Evolutionary conservation across 2,113 vertebrate genomes (phyloP).

Genomic region (Actenoides hombroni): DNA sequence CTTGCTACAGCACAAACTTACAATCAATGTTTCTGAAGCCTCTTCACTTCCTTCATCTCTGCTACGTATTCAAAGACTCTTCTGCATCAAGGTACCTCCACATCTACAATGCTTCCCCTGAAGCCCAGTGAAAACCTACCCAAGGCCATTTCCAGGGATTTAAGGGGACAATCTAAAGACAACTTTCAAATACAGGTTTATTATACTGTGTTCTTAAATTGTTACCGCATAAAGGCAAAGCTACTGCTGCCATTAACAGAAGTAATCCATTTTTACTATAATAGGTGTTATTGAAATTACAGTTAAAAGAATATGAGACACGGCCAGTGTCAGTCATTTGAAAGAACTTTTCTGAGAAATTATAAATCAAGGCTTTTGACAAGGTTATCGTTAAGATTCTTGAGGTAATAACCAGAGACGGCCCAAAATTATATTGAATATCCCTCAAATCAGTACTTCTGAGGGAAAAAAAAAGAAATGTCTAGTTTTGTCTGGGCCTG

Average conservation of each 20-base stretch:
- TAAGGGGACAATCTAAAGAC: neutral
- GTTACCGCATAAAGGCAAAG: neutral
- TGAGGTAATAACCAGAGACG: neutral
- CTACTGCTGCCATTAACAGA: neutral
- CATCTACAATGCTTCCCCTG: too few species aligned
- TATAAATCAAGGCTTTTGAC: neutral
- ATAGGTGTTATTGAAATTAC: neutral
- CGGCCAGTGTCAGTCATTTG: neutral
- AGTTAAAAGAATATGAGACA: neutral
- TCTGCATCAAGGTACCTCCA: neutral
- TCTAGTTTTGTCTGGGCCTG: neutral
- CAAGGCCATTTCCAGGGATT: neutral
- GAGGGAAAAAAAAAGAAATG: neutral
- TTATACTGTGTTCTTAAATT: neutral
- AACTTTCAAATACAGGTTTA: neutral
- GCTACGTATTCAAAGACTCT: neutral
- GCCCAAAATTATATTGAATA: neutral
- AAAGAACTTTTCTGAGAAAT: neutral
- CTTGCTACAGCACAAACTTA: neutral
- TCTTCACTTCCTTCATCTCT: neutral
- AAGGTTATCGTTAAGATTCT: neutral
- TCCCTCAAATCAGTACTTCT: neutral
- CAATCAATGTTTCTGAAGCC: neutral
- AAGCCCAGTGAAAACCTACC: neutral
- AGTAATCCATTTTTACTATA: neutral